Percentiles rank a stretch among this genome's conserved stretches.
These are phyloP conservation scores for Lasioglossum oenotherae DNA, from an alignment of 2,888 invertebrate genomes.

Conservation along the genomic window DNA sequence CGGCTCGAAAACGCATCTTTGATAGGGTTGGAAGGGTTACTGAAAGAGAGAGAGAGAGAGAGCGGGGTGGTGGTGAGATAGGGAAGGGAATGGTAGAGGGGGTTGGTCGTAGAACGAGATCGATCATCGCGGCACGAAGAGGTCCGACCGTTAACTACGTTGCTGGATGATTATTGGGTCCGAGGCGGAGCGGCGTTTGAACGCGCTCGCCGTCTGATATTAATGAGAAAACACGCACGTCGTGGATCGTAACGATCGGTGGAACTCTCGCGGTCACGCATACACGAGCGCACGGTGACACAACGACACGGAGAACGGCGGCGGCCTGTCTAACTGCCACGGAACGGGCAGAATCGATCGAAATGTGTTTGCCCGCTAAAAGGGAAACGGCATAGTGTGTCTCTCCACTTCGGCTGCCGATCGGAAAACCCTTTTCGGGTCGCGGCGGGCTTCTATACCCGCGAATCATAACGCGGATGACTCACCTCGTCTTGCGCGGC, in stretches of 20 bases:
- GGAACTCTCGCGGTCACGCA: conserved; percentile 14
- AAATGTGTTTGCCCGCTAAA: conserved; percentile 21
- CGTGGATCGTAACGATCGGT: conserved; percentile 19
- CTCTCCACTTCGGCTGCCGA: not conserved
- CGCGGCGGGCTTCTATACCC: not conserved
- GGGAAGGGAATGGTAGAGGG: not conserved
- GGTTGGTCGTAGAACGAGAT: conserved; percentile 33
- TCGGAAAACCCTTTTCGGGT: not conserved
- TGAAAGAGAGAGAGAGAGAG: not conserved
- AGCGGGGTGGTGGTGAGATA: no score
- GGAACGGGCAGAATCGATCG: conserved; percentile 63
- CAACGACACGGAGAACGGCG: conserved; percentile 14
- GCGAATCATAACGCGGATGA: conserved; percentile 25
- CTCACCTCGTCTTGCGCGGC: conserved; percentile 72
- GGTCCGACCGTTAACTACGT: not conserved
- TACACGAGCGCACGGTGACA: conserved; percentile 18
- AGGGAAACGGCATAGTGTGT: not conserved
- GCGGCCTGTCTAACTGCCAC: conserved; percentile 31
- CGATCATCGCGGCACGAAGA: conserved; percentile 45
- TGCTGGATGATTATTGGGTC: not conserved
- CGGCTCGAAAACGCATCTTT: conserved; percentile 33
- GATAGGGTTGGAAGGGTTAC: not conserved
- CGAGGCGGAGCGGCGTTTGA: not conserved
- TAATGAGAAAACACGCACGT: not conserved
- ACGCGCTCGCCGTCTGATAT: not conserved